These are phyloP conservation scores for Enteromius treurensis DNA, from an alignment of 2,797 vertebrate genomes.

Conservation along the genomic window DNA sequence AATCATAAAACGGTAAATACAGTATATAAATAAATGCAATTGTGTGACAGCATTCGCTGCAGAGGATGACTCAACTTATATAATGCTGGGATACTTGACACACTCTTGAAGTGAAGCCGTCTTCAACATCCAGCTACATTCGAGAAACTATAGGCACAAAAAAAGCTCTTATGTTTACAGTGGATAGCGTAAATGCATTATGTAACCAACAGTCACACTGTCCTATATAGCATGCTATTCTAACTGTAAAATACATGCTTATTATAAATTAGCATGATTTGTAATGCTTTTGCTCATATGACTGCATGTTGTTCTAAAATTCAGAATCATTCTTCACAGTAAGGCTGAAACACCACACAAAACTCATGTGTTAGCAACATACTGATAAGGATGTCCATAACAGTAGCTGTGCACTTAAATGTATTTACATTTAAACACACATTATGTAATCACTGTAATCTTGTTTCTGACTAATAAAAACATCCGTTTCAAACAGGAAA, in stretches of 20 bases:
- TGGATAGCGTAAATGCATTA: neutral
- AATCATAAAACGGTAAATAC: neutral
- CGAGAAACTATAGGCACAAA: neutral
- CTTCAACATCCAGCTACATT: neutral
- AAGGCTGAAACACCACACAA: neutral
- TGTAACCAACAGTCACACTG: neutral
- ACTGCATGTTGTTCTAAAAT: neutral
- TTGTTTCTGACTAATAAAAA: neutral
- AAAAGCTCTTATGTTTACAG: neutral
- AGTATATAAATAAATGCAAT: neutral
- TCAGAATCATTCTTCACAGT: neutral
- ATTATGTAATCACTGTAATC: neutral
- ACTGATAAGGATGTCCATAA: neutral
- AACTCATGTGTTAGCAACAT: neutral
- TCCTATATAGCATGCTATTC: neutral
- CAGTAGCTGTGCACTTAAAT: neutral
- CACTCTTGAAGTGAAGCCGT: neutral
- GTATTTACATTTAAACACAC: neutral
- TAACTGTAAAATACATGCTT: neutral
- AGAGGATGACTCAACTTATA: conserved; percentile 11
- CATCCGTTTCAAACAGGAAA: neutral
- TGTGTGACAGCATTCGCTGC: neutral
- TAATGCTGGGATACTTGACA: neutral
- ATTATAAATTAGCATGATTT: neutral
- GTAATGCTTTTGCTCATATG: neutral